Base-by-base conservation (phyloP, 64 coral and sea anemone species). In the Actinia tenebrosa region DNA sequence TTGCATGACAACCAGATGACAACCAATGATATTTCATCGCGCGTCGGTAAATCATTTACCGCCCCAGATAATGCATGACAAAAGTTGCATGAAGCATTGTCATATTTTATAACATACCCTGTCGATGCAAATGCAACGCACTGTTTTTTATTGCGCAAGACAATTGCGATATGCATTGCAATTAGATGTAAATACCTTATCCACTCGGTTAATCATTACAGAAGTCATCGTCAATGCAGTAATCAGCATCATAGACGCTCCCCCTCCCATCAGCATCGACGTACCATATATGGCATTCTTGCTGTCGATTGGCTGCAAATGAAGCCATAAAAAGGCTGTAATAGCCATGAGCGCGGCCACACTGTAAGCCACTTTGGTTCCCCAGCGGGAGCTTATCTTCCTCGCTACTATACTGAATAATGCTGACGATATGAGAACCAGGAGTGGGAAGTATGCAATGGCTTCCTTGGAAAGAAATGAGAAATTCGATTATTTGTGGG, bases 371-470 rank as follows among this genome's bases (percentile, higher is more conserved):
- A 86, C 56, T 89, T 72, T 72, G 69, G 25, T 26, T 3, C 69
- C 26, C 69, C 69, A 72, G n/a, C 45, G 54, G 45, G 87, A 91
- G 43, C 71, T 91, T 71, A 94, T 77, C 54, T 42, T 88, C 59
- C 91, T 94, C 7, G 71, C 88, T 13, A 79, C 69, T 16, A 62
- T 30, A 58, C 93, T 94, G 79, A 87, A 69, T 64, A 94, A 8
- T 19, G 89, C 89, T 25, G 87, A 87, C 20, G 82, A 88, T 45
- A 94, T 45, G 22, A 94, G 80, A 0, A 91, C 89, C 14, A 94
- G 80, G 25, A 94, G 71, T 60, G 93, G 93, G 72, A 94, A 94
- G 53, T 94, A 94, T 17, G 93, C 93, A 86, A 94, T 91, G 60
- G 93, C 93, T 42, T 94, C 93, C 93, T 94, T 37, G 30, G 30